phyloP scores from a whole-genome alignment of 1,140 invertebrate species.

The Drosophila asahinai region DNA sequence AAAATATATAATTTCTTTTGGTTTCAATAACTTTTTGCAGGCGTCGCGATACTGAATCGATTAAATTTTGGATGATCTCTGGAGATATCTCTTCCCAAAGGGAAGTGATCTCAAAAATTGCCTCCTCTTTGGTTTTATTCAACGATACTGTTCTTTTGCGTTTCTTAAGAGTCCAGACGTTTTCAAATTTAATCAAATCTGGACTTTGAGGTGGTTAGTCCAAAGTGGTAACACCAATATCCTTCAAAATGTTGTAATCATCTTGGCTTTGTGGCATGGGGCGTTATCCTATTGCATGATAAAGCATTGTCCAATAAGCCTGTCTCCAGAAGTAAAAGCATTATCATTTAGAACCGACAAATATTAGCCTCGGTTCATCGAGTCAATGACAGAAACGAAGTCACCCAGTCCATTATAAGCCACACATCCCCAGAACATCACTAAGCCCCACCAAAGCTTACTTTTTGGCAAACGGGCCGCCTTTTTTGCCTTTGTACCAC shows the following conservation, averaged over 20 bases:
- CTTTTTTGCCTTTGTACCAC: too few species aligned
- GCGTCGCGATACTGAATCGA: background rate
- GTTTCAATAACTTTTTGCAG: constrained; percentile 11
- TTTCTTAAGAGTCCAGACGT: too few species aligned
- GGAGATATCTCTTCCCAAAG: constrained; percentile 1
- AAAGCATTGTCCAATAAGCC: constrained; percentile 1
- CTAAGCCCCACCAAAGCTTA: too few species aligned
- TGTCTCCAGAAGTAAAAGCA: constrained; percentile 10
- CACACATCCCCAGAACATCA: too few species aligned
- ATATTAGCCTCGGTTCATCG: constrained; percentile 7
- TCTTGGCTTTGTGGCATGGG: background rate
- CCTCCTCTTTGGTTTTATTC: background rate
- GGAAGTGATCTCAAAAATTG: background rate
- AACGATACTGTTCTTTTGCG: background rate
- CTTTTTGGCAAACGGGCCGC: too few species aligned
- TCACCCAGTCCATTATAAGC: too few species aligned
- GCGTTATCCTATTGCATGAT: background rate
- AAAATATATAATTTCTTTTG: constrained; percentile 4
- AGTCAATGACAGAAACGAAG: too few species aligned
- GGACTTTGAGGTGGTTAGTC: constrained; percentile 6
- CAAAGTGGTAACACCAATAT: constrained; percentile 4
- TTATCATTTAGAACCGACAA: constrained; percentile 18
- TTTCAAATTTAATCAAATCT: background rate
- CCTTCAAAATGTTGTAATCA: too few species aligned
- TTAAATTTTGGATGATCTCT: background rate